Evolutionary conservation across 2,888 invertebrate genomes (phyloP).

Genomic region (Oligia fasciuncula): DNA sequence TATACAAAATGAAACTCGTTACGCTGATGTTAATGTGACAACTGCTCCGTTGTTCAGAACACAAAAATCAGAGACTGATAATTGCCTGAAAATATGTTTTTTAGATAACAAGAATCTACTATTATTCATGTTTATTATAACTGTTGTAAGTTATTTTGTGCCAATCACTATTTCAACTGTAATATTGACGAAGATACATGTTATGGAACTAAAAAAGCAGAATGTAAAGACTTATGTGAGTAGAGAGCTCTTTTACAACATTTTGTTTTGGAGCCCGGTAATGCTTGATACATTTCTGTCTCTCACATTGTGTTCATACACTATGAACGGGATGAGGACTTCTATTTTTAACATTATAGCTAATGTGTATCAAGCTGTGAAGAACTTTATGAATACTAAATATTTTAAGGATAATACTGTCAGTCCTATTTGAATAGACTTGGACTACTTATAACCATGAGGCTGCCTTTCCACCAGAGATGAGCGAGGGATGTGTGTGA

Average conservation of each 20-base stretch:
- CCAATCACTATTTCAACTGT: constrained; percentile 84
- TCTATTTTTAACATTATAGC: constrained; percentile 84
- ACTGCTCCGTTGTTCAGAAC: constrained; percentile 70
- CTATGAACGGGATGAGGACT: constrained; percentile 79
- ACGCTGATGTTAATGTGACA: constrained; percentile 70
- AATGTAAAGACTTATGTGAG: constrained; percentile 80
- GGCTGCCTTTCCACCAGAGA: too few relatives aligned
- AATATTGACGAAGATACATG: constrained; percentile 84
- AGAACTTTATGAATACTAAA: constrained; percentile 85
- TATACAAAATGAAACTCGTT: constrained; percentile 74
- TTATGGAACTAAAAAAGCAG: constrained; percentile 77
- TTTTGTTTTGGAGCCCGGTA: constrained; percentile 86
- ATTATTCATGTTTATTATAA: constrained; percentile 81
- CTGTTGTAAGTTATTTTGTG: constrained; percentile 83
- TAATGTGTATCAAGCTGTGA: constrained; percentile 85
- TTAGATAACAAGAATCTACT: constrained; percentile 81
- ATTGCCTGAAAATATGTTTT: constrained; percentile 83
- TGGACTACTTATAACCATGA: background rate
- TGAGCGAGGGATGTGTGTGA: too few relatives aligned
- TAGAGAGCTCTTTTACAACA: constrained; percentile 83
- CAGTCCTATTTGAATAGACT: constrained; percentile 72
- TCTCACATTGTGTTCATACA: constrained; percentile 81
- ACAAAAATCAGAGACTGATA: constrained; percentile 70
- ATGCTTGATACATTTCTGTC: constrained; percentile 86
- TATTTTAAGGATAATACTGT: constrained; percentile 83